These are phyloP conservation scores for Pycnonotus jocosus DNA, from an alignment of 2,113 vertebrate species.

Conservation along the genomic window DNA sequence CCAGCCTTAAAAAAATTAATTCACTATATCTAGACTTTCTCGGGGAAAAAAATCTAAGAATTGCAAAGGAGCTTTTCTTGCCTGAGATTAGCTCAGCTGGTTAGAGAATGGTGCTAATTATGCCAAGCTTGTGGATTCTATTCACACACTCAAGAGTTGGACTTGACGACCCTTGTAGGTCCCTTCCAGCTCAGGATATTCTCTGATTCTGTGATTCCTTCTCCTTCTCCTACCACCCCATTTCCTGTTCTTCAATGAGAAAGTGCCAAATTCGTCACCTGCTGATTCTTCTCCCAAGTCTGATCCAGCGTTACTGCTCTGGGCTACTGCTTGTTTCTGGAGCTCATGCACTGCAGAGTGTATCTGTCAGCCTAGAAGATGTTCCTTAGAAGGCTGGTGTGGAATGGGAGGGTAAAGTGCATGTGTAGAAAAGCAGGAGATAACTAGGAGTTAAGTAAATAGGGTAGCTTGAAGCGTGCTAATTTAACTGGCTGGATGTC, in stretches of 20 bases:
- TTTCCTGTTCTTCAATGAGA: background rate
- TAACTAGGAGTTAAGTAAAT: background rate
- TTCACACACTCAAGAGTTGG: background rate
- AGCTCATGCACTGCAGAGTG: background rate
- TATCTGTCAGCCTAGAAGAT: background rate
- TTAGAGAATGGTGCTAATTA: background rate
- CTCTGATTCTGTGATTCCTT: background rate
- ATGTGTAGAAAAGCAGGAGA: background rate
- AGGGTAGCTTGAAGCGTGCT: background rate
- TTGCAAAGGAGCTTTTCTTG: background rate
- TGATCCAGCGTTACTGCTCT: background rate
- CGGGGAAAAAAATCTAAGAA: background rate
- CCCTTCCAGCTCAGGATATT: background rate
- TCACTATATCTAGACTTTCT: background rate
- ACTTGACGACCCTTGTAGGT: accelerated
- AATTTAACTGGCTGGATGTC: background rate
- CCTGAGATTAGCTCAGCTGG: background rate
- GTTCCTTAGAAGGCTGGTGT: background rate
- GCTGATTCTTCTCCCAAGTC: background rate
- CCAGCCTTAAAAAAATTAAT: background rate
- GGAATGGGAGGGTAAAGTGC: background rate
- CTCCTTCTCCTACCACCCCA: background rate
- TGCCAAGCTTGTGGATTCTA: background rate
- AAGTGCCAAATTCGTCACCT: background rate
- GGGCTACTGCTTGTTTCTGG: background rate